phyloP scores from a whole-genome alignment of 1,140 invertebrate genomes.

The Chionoecetes opilio region DNA sequence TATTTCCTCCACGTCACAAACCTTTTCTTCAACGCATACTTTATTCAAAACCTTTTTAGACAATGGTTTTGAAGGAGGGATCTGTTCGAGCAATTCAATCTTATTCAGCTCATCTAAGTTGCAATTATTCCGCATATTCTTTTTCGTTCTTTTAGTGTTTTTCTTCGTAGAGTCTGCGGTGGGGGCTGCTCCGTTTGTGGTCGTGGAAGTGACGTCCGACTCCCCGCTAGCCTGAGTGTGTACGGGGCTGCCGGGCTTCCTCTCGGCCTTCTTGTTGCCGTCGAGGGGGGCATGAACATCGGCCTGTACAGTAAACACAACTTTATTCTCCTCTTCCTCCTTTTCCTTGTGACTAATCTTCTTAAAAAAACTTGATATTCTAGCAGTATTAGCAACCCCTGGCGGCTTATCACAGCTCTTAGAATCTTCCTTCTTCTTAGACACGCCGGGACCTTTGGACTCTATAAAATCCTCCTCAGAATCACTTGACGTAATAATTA shows the following conservation, averaged over 20 bases:
- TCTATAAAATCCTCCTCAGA: constrained; percentile 33
- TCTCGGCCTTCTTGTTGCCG: not conserved
- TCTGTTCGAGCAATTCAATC: constrained; percentile 62
- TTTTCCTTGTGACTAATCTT: constrained; percentile 61
- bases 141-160: not conserved
- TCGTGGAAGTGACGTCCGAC: no score
- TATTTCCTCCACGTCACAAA: not conserved
- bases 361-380: constrained; percentile 59
- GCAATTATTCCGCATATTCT: not conserved
- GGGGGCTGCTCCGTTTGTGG: not conserved
- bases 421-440: not conserved
- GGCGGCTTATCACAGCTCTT: not conserved
- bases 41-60: not conserved
- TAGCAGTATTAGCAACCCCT: not conserved
- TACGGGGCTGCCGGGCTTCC: not conserved
- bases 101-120: constrained; percentile 61
- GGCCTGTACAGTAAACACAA: constrained; percentile 57
- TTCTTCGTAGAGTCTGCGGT: not conserved
- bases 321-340: constrained; percentile 21
- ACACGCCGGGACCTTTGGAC: not conserved
- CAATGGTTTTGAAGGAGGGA: not conserved
- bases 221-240: not conserved
- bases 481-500: not conserved
- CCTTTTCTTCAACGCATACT: not conserved
- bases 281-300: constrained; percentile 62